A percentile compares a stretch with the other conserved stretches of the same genome.
These are phyloP conservation scores for Papilio gigon DNA, from an alignment of 2,888 invertebrate genomes.

Conservation along the genomic window DNA sequence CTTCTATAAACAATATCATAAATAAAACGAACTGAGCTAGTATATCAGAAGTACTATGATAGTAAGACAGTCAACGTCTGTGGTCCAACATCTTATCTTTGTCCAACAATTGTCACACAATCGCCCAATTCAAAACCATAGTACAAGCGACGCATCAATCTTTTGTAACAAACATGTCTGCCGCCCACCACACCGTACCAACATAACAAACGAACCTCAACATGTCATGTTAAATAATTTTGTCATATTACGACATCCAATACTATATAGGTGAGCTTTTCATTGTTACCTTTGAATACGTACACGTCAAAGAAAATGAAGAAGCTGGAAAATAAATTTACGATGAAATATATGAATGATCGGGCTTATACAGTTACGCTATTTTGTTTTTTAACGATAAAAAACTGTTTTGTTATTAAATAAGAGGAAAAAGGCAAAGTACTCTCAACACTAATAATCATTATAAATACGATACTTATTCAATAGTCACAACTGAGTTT, in stretches of 20 bases:
- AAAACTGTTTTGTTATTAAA: no score
- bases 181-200: conserved; percentile 47
- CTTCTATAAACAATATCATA: conserved; percentile 9
- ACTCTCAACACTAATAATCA: no score
- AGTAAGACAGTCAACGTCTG: conserved; percentile 51
- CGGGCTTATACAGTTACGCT: neutral
- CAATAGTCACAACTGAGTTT: no score
- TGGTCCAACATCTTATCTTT: conserved; percentile 52
- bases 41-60: neutral
- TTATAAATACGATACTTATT: no score
- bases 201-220: conserved; percentile 50
- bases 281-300: conserved; percentile 34
- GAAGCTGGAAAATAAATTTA: conserved; percentile 42
- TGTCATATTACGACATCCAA: conserved; percentile 52
- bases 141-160: conserved; percentile 46
- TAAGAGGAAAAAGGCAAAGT: no score
- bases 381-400: neutral
- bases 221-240: conserved; percentile 68
- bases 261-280: conserved; percentile 31
- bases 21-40: neutral
- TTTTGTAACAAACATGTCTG: conserved; percentile 44
- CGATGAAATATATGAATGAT: conserved; percentile 47
- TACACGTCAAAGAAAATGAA: conserved; percentile 17
- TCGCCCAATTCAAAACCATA: conserved; percentile 32
- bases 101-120: conserved; percentile 33